A percentile compares a stretch with the other conserved stretches of the same genome.
These are phyloP conservation scores for Drosophila tristis DNA, from an alignment of 1,140 invertebrate species.

Conservation along the genomic window DNA sequence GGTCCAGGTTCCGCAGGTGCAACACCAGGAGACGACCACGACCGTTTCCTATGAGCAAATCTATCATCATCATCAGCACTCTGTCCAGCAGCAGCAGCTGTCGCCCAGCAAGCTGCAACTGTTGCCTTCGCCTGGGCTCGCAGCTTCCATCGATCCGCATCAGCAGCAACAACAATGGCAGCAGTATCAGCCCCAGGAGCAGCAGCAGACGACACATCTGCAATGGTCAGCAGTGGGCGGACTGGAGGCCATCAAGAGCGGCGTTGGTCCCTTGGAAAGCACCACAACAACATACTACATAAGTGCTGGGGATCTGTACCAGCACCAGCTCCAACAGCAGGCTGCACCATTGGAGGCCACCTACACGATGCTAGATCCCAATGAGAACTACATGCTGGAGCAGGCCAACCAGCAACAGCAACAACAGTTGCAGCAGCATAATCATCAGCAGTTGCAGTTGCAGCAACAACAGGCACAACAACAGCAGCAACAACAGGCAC, in stretches of 20 bases:
- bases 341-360: slow-evolving; percentile 3
- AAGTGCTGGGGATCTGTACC: slow-evolving; percentile 71
- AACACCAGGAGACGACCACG: slow-evolving; percentile 30
- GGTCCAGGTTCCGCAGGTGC: slow-evolving; percentile 19
- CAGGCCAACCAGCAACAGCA: slow-evolving; percentile 29
- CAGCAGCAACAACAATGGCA: slow-evolving; percentile 32
- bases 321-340: slow-evolving; percentile 21
- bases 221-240: slow-evolving; percentile 71
- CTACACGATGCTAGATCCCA: slow-evolving; percentile 58
- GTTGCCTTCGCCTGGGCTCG: slow-evolving; percentile 14
- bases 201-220: slow-evolving; percentile 39
- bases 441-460: slow-evolving; percentile 20
- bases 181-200: slow-evolving; percentile 29
- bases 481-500: slow-evolving; percentile 13
- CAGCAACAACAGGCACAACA: slow-evolving; percentile 18
- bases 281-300: slow-evolving; percentile 76
- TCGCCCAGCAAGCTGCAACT: slow-evolving; percentile 44
- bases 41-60: slow-evolving; percentile 44
- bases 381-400: slow-evolving; percentile 71
- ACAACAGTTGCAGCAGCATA: slow-evolving; percentile 31
- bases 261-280: slow-evolving; percentile 35
- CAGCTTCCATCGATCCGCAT: slow-evolving; percentile 17
- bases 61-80: slow-evolving; percentile 46
- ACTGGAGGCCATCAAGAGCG: slow-evolving; percentile 58
- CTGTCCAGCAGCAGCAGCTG: slow-evolving; percentile 34